Base-by-base conservation (phyloP, 1,140 invertebrate species). In the Lepidotrigona ventralis region DNA sequence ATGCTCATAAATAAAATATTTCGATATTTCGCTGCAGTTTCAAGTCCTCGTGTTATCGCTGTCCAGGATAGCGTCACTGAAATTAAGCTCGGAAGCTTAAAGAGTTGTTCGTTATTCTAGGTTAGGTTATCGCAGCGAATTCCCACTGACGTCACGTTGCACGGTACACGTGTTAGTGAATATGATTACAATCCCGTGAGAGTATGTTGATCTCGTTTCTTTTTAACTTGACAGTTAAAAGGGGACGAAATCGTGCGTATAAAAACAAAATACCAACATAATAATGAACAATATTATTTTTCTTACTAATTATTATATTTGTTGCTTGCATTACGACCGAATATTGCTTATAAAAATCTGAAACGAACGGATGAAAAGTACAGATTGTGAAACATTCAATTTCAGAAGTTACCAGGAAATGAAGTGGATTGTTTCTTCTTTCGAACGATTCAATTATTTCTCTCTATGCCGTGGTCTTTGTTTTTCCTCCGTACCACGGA, bases 191-290 rank as follows among this genome's bases (percentile, higher is more conserved):
- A 3, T 12, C 73, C 15, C 73, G 23, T 14, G 33, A 53, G 73
- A 46, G 39, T 75, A 33, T 75, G 33, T 75, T 60, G 17, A 60
- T 75, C 60, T 75, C 73, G 56, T 60, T 75, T 29, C 23, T 60
- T 46, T 33, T 46, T 29, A 58, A 46, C 39, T 21, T 60, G 56
- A 14, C 33, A 60, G 33, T 33, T n/a, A n/a, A 33, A n/a, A 9
- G 73, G 56, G 56, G 56, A n/a, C 33, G 56, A 60, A 60, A 39
- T 75, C 73, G 56, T 19, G 33, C 33, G n/a, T 15, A 21, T 21
- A n/a, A 39, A 33, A 15, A 15, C n/a, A n/a, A n/a, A n/a, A n/a
- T n/a, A n/a, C n/a, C n/a, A n/a, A n/a, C n/a, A n/a, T n/a, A 46
- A 46, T 0, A 46, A 46, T 11, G 33, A 75, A 60, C 23, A 2